Evolutionary conservation across 2,888 invertebrate species (phyloP), one percentile per base, ranked within the genome.

Genomic region (Volucella zonaria): DNA sequence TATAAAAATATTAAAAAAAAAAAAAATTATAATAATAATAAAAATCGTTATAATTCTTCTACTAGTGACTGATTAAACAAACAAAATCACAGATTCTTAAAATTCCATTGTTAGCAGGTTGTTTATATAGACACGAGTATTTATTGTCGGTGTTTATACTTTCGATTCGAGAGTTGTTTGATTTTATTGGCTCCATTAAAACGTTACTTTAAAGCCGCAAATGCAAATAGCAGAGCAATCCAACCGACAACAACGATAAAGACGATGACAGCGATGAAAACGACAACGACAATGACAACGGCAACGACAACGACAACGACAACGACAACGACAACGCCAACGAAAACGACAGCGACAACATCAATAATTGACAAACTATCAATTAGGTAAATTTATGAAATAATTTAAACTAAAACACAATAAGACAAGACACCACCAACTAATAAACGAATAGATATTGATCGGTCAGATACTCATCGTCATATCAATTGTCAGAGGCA

Each of bases 81-180:
- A 77, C 71, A 85, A 79, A 79, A 79, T 79, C 79, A 79, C 79
- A 73, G 73, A 79, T 79, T 79, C 66, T 77, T 85, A 81, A 62
- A 81, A 81, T 85, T 81, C 76, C 85, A 85, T 85, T 85, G 73
- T 59, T 64, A 77, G 77, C 78, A 70, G 66, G 59, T 54, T 73
- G 58, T 73, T 85, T 85, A 56, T 76, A 58, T 61, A 31, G 31
- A 31, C 6, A 31, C 31, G 31, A 31, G 31, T 6, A 68, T 85
- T 76, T 71, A 67, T 66, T 76, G 71, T 71, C 68, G 54, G 31
- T 61, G 51, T 71, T 79, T 79, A 51, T 64, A 71, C 49, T 78
- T 79, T 71, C 45, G 52, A 45, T n/a, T 12, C 58, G 38, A 70
- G 70, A 59, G 70, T 23, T 62, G 66, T 75, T 59, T 67, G 47